These are phyloP conservation scores for Cyanoramphus novaezelandiae DNA, from an alignment of 2,113 vertebrate species.

Conservation along the genomic window DNA sequence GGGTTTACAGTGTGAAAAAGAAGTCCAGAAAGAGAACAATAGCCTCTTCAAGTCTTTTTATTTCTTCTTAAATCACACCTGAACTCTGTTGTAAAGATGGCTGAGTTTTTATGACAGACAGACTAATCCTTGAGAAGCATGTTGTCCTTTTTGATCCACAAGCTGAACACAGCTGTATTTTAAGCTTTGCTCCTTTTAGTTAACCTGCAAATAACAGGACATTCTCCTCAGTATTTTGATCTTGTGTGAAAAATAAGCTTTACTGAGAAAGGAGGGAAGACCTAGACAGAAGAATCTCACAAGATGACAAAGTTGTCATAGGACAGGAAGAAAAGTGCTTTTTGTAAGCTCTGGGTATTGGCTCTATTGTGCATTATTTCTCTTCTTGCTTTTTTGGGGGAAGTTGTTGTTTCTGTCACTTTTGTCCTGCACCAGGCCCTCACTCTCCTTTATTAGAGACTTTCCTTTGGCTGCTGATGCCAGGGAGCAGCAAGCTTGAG, in stretches of 20 bases:
- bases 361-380: not conserved
- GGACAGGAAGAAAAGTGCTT: not conserved
- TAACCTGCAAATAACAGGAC: not conserved
- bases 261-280: not conserved
- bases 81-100: not conserved
- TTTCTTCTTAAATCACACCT: not conserved
- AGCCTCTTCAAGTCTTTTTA: not conserved
- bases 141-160: not conserved
- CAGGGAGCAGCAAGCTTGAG: not conserved
- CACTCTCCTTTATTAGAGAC: not conserved
- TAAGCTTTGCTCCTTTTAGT: not conserved
- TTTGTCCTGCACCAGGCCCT: not conserved
- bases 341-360: not conserved
- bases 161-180: not conserved
- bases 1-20: not conserved
- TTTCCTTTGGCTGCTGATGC: not conserved
- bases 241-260: not conserved
- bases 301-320: not conserved
- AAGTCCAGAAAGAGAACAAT: not conserved
- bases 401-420: not conserved
- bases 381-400: not conserved
- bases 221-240: not conserved
- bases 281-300: not conserved
- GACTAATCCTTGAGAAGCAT: not conserved
- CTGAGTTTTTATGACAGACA: not conserved